Conservation (phyloP, 2,888 invertebrate genomes). For the Lomographa bimaculata region DNA sequence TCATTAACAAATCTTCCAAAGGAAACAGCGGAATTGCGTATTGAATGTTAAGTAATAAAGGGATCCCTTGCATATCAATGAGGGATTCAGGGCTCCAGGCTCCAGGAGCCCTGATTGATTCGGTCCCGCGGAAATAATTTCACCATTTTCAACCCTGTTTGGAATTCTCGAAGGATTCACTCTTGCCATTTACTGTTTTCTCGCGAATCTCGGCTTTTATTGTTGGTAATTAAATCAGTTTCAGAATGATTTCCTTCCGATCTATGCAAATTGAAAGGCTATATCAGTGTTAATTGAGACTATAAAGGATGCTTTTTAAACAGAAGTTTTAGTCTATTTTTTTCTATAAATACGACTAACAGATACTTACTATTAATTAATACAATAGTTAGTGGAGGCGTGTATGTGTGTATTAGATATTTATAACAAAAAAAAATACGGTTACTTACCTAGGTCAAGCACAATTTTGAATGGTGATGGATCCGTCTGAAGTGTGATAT, state of each 20-base stretch:
- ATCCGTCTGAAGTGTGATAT: too few species aligned
- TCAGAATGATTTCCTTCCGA: constrained; percentile 35
- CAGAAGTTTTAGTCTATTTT: background rate
- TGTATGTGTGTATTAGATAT: too few species aligned
- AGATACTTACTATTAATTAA: too few species aligned
- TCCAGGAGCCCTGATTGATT: constrained; percentile 59
- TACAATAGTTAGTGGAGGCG: too few species aligned
- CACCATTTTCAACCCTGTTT: constrained; percentile 56
- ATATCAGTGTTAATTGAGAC: constrained; percentile 22
- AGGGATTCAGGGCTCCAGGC: constrained; percentile 56
- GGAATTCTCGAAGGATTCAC: constrained; percentile 59
- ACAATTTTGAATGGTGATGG: too few species aligned
- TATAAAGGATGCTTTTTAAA: constrained; percentile 8
- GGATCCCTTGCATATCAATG: constrained; percentile 73
- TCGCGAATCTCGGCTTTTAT: constrained; percentile 53
- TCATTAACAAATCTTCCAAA: constrained; percentile 51
- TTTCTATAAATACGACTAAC: too few species aligned
- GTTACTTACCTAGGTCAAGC: too few species aligned
- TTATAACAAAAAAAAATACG: too few species aligned
- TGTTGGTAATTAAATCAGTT: constrained; percentile 51
- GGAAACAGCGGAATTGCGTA: constrained; percentile 56
- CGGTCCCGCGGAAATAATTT: constrained; percentile 64
- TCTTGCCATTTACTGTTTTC: constrained; percentile 53
- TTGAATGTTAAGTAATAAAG: constrained; percentile 71
- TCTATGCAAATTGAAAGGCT: constrained; percentile 31